phyloP scores from a whole-genome alignment of 2,888 invertebrate genomes.

The Volucella zonaria region DNA sequence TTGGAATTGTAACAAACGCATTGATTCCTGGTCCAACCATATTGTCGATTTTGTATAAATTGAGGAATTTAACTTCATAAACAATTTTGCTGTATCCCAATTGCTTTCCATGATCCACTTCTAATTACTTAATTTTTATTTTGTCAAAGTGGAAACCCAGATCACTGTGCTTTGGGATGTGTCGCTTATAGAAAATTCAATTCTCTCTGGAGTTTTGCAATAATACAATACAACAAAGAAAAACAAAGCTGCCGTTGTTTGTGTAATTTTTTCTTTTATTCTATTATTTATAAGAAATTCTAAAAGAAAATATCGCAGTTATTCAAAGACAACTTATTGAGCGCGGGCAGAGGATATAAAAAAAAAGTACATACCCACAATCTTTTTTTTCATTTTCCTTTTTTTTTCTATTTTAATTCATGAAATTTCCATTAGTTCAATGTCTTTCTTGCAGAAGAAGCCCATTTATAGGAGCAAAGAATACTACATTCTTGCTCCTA shows the following conservation, averaged over 20 bases:
- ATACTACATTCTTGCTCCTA: background rate
- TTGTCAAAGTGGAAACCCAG: slow-evolving; percentile 56
- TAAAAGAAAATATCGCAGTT: slow-evolving; percentile 55
- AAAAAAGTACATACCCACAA: slow-evolving; percentile 40
- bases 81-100: background rate
- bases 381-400: slow-evolving; percentile 38
- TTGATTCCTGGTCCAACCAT: too few relatives aligned
- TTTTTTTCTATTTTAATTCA: slow-evolving; percentile 45
- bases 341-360: slow-evolving; percentile 1
- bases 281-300: slow-evolving; percentile 38
- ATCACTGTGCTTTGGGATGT: slow-evolving; percentile 48
- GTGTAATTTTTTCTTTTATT: slow-evolving; percentile 10
- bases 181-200: slow-evolving; percentile 21
- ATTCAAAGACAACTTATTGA: slow-evolving; percentile 63
- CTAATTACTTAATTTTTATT: slow-evolving; percentile 49
- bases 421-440: slow-evolving; percentile 71
- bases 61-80: too few relatives aligned
- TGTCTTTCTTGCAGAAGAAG: slow-evolving; percentile 26
- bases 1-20: too few relatives aligned
- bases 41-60: too few relatives aligned
- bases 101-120: background rate
- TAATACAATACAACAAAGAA: slow-evolving; percentile 53
- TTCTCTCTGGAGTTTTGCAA: slow-evolving; percentile 35
- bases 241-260: slow-evolving; percentile 7
- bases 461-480: background rate